These are phyloP conservation scores for Pimpla rufipes DNA, from an alignment of 2,888 invertebrate species.

Conservation along the genomic window DNA sequence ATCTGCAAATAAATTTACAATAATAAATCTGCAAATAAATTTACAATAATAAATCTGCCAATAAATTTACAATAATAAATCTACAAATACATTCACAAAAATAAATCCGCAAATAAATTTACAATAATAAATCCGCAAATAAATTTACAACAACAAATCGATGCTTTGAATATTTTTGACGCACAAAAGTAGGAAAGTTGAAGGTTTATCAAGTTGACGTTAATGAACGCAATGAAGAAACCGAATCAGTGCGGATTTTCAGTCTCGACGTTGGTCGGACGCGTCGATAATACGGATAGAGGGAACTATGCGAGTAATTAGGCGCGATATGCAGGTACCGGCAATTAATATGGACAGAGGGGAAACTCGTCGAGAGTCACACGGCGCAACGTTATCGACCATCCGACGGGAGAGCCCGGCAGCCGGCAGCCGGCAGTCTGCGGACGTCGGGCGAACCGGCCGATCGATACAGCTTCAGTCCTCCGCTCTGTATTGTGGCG, in stretches of 20 bases:
- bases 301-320: not conserved
- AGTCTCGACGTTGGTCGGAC: not conserved
- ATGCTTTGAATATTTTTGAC: too few relatives aligned
- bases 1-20: too few relatives aligned
- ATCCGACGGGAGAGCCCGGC: conserved; percentile 79
- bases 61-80: too few relatives aligned
- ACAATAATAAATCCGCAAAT: too few relatives aligned
- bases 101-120: too few relatives aligned
- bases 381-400: conserved; percentile 77
- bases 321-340: not conserved
- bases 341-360: not conserved
- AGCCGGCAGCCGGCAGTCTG: conserved; percentile 10
- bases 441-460: conserved; percentile 23
- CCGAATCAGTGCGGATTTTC: not conserved
- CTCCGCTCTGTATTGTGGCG: conserved; percentile 14
- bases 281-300: conserved; percentile 11
- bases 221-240: not conserved
- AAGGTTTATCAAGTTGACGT: too few relatives aligned
- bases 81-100: too few relatives aligned
- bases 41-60: too few relatives aligned
- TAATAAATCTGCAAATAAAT: too few relatives aligned
- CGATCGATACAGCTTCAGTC: conserved; percentile 52
- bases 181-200: too few relatives aligned
- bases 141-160: too few relatives aligned
- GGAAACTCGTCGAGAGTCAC: conserved; percentile 37